phyloP scores from a whole-genome alignment of 1,140 invertebrate genomes.

The Drosophila cardini region DNA sequence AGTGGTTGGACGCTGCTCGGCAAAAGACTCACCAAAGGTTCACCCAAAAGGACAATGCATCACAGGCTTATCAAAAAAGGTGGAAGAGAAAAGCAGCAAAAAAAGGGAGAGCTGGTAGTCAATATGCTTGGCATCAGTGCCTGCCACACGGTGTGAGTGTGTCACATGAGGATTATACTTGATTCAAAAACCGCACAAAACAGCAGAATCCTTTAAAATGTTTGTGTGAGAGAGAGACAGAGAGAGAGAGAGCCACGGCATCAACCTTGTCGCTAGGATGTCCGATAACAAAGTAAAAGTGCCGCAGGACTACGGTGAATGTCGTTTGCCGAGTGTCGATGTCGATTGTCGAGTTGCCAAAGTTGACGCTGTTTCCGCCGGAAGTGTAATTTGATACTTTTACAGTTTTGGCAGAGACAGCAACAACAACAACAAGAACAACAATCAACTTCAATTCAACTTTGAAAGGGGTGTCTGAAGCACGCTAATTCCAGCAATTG shows the following conservation, averaged over 20 bases:
- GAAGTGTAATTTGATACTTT: slow-evolving; percentile 84
- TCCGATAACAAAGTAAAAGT: slow-evolving; percentile 74
- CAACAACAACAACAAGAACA: slow-evolving; percentile 17
- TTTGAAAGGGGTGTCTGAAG: slow-evolving; percentile 52
- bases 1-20: slow-evolving; percentile 70
- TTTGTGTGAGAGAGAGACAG: slow-evolving; percentile 63
- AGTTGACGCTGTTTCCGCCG: slow-evolving; percentile 77
- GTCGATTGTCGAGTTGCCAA: slow-evolving; percentile 59
- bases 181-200: slow-evolving; percentile 45
- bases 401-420: slow-evolving; percentile 61
- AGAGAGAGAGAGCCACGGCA: slow-evolving; percentile 2
- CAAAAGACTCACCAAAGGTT: too few relatives aligned
- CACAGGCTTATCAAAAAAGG: slow-evolving; percentile 52
- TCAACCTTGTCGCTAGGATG: slow-evolving; percentile 62
- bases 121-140: slow-evolving; percentile 41
- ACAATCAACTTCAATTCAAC: too few relatives aligned
- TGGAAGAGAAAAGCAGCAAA: too few relatives aligned
- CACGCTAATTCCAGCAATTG: slow-evolving; percentile 77
- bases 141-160: neutral
- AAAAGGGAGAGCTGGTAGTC: slow-evolving; percentile 15
- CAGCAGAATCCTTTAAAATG: slow-evolving; percentile 46
- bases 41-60: slow-evolving; percentile 61
- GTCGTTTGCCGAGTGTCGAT: slow-evolving; percentile 6
- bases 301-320: slow-evolving; percentile 56
- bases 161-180: slow-evolving; percentile 63